Evolutionary conservation across 2,113 vertebrate genomes (phyloP), one percentile per base, ranked within the genome.

Genomic region (Piaya cayana): DNA sequence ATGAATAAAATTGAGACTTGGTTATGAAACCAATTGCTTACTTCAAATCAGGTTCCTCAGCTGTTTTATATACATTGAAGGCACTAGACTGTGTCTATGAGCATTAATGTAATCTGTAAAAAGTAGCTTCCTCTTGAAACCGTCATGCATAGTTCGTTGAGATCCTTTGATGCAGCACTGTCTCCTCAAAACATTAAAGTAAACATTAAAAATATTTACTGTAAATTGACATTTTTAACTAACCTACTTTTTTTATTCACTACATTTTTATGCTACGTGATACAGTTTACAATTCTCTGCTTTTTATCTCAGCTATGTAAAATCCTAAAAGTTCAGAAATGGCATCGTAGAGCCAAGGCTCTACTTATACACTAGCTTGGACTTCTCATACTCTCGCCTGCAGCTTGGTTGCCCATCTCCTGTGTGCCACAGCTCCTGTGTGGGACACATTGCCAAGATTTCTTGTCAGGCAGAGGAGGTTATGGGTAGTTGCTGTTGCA

Each of bases 41-140:
- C 50, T 76, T 89, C 87, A 85, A 34, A 69, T 42, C n/a, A 77
- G 37, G 17, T 71, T 75, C 86, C 67, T 95, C 34, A 30, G 50
- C 70, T 94, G 50, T 27, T 90, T 67, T 63, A 63, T 63, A 45
- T 52, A 76, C 56, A 88, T 26, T 55, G 59, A 88, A 86, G 16
- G 67, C 79, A 85, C 32, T 86, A 91, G 85, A 93, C 63, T 86
- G 53, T 63, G 59, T 72, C 93, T 52, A 25, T 43, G 29, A 95
- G 29, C 59, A 86, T 89, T 80, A 93, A 70, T 49, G 59, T 11
- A 69, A 77, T 36, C 37, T 81, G 77, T 65, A 87, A 91, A 87
- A 95, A 82, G 70, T 6, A 87, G 11, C 59, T 93, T 94, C 91
- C 89, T 92, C 70, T 76, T 94, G 59, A 80, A 87, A 89, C 30